Conservation (phyloP, 2,888 invertebrate species). For the Plebejus anna region DNA sequence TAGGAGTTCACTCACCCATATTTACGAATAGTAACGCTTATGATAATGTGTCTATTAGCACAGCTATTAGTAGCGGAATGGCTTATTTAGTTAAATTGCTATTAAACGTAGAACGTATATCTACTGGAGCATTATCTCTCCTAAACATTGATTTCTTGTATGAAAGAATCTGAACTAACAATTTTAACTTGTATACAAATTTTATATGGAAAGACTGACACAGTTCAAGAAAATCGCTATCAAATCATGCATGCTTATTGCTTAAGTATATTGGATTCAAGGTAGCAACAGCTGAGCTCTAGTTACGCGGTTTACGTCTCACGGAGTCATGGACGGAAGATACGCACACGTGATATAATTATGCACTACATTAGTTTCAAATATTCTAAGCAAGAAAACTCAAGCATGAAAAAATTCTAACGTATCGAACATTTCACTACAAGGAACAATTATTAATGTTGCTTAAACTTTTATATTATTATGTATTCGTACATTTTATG, state of each 20-base stretch:
- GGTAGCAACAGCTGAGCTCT: conserved; percentile 24
- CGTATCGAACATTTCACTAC: background rate
- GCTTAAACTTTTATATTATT: background rate
- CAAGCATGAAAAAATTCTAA: background rate
- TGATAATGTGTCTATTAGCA: conserved; percentile 41
- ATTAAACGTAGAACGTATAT: conserved; percentile 24
- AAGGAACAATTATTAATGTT: too few species aligned
- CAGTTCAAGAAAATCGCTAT: background rate
- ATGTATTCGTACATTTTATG: background rate
- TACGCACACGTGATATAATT: background rate
- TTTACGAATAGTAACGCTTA: conserved; percentile 41
- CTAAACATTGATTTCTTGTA: background rate
- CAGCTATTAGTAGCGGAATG: conserved; percentile 40
- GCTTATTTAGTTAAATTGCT: conserved; percentile 38
- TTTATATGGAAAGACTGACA: background rate
- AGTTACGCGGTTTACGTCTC: conserved; percentile 25
- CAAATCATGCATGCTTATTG: background rate
- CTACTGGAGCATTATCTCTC: background rate
- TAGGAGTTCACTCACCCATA: conserved; percentile 44
- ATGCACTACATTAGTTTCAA: background rate
- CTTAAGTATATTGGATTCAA: conserved; percentile 14
- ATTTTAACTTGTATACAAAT: background rate
- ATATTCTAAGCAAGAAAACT: background rate
- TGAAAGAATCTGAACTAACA: background rate
- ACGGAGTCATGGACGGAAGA: background rate